A percentile compares a stretch with the other conserved stretches of the same genome.
These are phyloP conservation scores for Napeogenes sylphis DNA, from an alignment of 2,888 invertebrate species.

Conservation along the genomic window DNA sequence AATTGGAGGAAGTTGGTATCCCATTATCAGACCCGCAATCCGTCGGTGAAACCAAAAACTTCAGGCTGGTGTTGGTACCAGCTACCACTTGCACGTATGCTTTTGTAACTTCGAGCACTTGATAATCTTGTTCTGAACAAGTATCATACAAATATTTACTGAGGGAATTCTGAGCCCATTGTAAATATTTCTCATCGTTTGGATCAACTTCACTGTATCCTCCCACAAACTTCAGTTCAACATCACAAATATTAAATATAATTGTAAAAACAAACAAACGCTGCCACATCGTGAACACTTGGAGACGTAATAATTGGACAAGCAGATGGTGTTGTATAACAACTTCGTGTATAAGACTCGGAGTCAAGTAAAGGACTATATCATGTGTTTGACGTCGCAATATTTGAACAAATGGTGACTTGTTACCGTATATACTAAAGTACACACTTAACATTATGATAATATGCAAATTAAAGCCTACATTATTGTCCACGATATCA, in stretches of 20 bases:
- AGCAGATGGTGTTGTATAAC: no score
- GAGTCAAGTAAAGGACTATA: neutral
- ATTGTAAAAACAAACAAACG: neutral
- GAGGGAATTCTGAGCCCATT: neutral
- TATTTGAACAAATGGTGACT: conserved; percentile 25
- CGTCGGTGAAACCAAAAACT: neutral
- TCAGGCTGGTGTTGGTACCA: neutral
- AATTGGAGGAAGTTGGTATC: no score
- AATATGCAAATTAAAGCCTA: no score
- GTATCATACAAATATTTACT: neutral
- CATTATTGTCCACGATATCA: no score
- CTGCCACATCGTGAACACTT: neutral
- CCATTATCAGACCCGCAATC: neutral
- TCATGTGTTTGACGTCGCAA: conserved; percentile 10
- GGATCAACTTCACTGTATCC: neutral
- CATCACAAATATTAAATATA: neutral
- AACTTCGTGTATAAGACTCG: no score
- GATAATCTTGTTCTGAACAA: neutral
- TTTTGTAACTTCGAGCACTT: neutral
- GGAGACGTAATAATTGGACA: no score
- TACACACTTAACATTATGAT: no score
- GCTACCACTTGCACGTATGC: neutral
- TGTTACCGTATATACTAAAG: conserved; percentile 20
- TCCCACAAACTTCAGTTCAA: conserved; percentile 14
- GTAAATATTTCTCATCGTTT: neutral